phyloP scores from a whole-genome alignment of 2,888 invertebrate genomes.

The Cryptocheilus praepositus region DNA sequence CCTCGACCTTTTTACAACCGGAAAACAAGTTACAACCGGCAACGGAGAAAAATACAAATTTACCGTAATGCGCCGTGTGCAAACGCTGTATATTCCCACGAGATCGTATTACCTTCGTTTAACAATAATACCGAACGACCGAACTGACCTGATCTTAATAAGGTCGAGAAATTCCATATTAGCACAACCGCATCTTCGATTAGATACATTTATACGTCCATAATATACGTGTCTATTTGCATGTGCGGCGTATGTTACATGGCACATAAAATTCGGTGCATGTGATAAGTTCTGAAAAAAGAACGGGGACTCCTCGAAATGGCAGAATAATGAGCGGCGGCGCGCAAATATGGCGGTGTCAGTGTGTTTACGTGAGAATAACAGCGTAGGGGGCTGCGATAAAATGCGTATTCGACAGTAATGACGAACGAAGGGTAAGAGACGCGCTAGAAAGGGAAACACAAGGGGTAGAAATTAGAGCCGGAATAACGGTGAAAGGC shows the following conservation, averaged over 20 bases:
- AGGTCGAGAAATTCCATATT: slow-evolving; percentile 25
- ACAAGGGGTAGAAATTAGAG: slow-evolving; percentile 23
- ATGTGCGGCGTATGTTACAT: not conserved
- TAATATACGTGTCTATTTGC: not conserved
- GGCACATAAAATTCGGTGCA: not conserved
- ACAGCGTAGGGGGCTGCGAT: not conserved
- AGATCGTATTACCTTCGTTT: no score
- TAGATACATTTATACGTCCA: not conserved
- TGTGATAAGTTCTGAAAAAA: not conserved
- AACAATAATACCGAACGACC: no score
- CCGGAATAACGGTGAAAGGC: slow-evolving; percentile 27
- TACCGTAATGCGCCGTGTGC: no score
- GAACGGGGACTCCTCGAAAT: not conserved
- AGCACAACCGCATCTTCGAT: slow-evolving; percentile 14
- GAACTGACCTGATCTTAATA: not conserved
- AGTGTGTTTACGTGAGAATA: not conserved
- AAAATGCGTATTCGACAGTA: not conserved
- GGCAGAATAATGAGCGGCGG: not conserved
- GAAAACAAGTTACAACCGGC: slow-evolving; percentile 1
- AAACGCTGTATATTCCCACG: no score
- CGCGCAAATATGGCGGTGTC: not conserved
- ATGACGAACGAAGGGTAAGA: slow-evolving; percentile 6
- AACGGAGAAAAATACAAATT: no score
- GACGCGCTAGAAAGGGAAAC: slow-evolving; percentile 17
- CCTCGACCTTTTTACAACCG: no score